Evolutionary conservation across 1,140 invertebrate genomes (phyloP), one percentile per base, ranked within the genome.

Genomic region (Lordiphosa collinella): DNA sequence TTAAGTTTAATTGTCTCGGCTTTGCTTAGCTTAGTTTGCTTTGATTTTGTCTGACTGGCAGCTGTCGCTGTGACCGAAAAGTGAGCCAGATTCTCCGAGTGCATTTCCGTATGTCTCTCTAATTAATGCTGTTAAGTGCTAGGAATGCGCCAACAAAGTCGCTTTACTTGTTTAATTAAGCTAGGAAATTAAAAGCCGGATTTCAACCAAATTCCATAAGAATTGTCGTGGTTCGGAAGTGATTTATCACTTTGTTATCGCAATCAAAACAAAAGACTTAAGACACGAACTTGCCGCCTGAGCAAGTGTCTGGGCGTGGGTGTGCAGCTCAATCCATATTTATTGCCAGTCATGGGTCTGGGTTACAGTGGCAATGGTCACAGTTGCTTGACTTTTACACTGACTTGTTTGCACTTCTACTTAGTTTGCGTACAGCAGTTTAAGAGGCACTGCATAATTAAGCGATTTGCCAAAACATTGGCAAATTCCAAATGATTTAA

Each of bases 201-300:
- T 60, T 35, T 43, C 2, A 10, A 6, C 11, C 18, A 22, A 59
- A 67, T 68, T 59, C 22, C 64, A 52, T 29, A 34, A 47, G 37
- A 51, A 59, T 67, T 47, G 36, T 4, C 38, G n/a, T 12, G 7
- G 25, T 66, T 66, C 44, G 52, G 59, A 40, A 2, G 34, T 13
- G 5, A 36, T 38, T 41, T 50, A 40, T 35, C 68, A 54, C 60
- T 57, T 52, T 54, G 32, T 51, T 46, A 54, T 51, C 49, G 32
- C 14, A 1, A 13, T 32, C 7, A 32, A 51, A 67, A 75, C 76
- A 80, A 82, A 72, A 84, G 76, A 76, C 72, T 64, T 59, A 55
- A 58, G 67, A 58, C 71, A 76, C 76, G 18, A 76, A 82, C 71
- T 48, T 50, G 18, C 18, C 18, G 18, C 18, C 2, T 22, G 18